Evolutionary conservation across 2,113 vertebrate genomes (phyloP), one percentile per base, ranked within the genome.

Genomic region (Procavia capensis): DNA sequence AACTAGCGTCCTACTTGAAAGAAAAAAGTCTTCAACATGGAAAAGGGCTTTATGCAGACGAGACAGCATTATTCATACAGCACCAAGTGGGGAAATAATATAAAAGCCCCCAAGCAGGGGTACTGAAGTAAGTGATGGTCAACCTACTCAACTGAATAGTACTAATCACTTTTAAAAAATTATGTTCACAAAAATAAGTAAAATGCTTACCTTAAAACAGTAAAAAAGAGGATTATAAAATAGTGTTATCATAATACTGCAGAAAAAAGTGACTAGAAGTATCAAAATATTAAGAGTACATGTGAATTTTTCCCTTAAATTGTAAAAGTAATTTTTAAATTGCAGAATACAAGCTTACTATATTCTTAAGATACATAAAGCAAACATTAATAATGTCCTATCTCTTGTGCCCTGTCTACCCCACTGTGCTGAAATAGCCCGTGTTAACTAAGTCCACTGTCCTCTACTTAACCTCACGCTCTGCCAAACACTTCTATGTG

Each of bases 281-380:
- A 54, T 29, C 39, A 86, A 92, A 72, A 85, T 88, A 74, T 25
- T 80, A 80, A 61, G 45, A 43, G 17, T 8, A 68, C 29, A 76
- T 47, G 25, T n/a, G 50, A 54, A 90, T 43, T 70, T 70, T 92
- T 59, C 57, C 16, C 39, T 70, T 43, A 39, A 64, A 63, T 29
- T 74, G 63, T 79, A 14, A 54, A 80, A n/a, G 79, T 61, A 78
- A 54, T 54, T 87, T 70, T 84, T 39, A 50, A 54, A 29, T 68
- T n/a, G 88, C 8, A n/a, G 47, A 88, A 4, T 10, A 4, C 24
- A 36, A 39, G 25, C n/a, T 34, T 50, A 61, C 27, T 50, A 11
- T 34, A 59, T 36, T 76, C 76, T 83, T 9, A 64, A 57, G 87
- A 7, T 5, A 10, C 1, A 17, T 70, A 27, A 31, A 63, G 54